Conservation (phyloP, 2,113 vertebrate genomes). For the Aegotheles bennettii region DNA sequence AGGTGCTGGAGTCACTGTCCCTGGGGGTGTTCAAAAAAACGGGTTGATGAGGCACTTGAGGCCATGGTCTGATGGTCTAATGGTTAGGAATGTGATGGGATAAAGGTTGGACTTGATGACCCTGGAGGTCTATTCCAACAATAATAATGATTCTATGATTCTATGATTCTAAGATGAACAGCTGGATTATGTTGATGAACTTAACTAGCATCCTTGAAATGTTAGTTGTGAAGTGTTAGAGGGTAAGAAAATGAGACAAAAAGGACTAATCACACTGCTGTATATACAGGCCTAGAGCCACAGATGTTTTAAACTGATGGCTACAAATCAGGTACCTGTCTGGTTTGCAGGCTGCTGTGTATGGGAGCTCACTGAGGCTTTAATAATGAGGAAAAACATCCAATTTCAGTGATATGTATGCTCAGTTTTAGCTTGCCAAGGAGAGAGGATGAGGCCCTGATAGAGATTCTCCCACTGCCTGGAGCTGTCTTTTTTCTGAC, state of each 20-base stretch:
- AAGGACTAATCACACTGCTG: neutral
- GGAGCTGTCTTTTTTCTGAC: neutral
- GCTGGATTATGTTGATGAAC: neutral
- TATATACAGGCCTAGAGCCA: neutral
- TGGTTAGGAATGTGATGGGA: too few relatives aligned
- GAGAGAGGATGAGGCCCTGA: neutral
- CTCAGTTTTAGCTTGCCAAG: neutral
- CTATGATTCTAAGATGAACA: neutral
- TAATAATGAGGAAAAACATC: neutral
- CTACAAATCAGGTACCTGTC: neutral
- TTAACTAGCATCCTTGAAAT: neutral
- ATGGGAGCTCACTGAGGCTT: neutral
- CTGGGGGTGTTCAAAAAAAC: too few relatives aligned
- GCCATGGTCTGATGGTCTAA: too few relatives aligned
- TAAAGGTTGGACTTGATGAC: too few relatives aligned
- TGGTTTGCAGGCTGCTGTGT: neutral
- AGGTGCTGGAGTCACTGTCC: too few relatives aligned
- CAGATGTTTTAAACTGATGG: neutral
- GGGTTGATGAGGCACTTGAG: too few relatives aligned
- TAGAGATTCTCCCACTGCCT: neutral
- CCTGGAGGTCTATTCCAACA: too few relatives aligned
- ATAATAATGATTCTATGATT: too few relatives aligned
- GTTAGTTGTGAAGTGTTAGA: neutral
- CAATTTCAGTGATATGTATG: neutral
- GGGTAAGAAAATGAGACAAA: neutral